A percentile compares a stretch with the other conserved stretches of the same genome.
Conservation (phyloP, 2,888 invertebrate species). For the Harpalus rufipes region DNA sequence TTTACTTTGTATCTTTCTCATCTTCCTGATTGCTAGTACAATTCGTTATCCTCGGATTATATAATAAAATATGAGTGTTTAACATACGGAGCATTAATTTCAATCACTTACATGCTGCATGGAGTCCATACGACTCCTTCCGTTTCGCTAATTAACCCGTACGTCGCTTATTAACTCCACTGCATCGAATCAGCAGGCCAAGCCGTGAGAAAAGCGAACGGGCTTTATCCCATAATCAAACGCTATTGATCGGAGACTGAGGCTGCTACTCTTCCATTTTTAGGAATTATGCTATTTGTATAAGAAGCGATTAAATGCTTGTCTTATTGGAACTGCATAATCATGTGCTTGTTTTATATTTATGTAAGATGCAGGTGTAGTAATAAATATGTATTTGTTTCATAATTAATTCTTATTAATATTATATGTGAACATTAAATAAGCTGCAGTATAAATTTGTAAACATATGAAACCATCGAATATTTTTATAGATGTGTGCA, state of each 20-base stretch:
- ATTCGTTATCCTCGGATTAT: constrained; percentile 31
- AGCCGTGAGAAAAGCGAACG: constrained; percentile 58
- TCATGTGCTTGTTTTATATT: not conserved
- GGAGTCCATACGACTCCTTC: constrained; percentile 43
- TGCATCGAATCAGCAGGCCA: constrained; percentile 49
- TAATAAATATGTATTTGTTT: no score
- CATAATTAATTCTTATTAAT: no score
- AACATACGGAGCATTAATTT: constrained; percentile 20
- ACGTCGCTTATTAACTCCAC: constrained; percentile 45
- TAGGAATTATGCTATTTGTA: constrained; percentile 6
- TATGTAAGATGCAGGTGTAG: not conserved
- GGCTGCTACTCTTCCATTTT: not conserved
- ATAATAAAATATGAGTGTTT: constrained; percentile 9
- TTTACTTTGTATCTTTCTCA: not conserved
- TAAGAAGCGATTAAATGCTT: not conserved
- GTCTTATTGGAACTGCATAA: not conserved
- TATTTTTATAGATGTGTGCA: no score
- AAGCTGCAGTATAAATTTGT: no score
- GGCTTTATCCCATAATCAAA: constrained; percentile 42
- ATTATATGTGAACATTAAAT: no score
- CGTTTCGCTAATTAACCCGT: constrained; percentile 58
- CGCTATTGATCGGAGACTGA: constrained; percentile 15
- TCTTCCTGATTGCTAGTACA: constrained; percentile 34
- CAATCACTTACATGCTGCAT: constrained; percentile 36
- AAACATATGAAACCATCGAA: no score